phyloP scores from a whole-genome alignment of 2,888 invertebrate species.

The Lamellibrachia satsuma region DNA sequence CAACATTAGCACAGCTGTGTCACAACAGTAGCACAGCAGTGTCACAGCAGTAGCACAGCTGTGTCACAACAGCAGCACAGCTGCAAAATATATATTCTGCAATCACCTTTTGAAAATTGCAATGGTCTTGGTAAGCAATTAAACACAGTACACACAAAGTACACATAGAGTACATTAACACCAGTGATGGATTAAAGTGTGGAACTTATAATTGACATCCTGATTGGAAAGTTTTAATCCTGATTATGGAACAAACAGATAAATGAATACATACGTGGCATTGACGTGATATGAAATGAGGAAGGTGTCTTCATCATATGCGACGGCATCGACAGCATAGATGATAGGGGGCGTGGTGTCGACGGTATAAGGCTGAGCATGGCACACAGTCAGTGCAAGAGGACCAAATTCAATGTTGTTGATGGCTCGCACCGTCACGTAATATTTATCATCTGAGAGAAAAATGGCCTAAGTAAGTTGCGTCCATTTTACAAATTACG shows the following conservation, averaged over 20 bases:
- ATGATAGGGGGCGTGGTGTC: conserved; percentile 52
- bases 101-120: too few species aligned
- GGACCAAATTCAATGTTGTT: conserved; percentile 51
- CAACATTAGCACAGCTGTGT: too few species aligned
- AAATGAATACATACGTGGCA: conserved; percentile 46
- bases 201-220: not conserved
- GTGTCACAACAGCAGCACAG: too few species aligned
- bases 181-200: too few species aligned
- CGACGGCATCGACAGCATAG: conserved; percentile 47
- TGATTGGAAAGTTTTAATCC: too few species aligned
- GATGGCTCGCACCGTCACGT: conserved; percentile 47
- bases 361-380: conserved; percentile 47
- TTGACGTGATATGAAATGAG: conserved; percentile 45
- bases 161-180: too few species aligned
- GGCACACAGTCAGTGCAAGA: conserved; percentile 49
- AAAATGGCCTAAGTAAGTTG: not conserved
- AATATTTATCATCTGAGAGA: conserved; percentile 51
- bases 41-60: too few species aligned
- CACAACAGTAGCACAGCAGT: too few species aligned
- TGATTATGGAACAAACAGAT: not conserved
- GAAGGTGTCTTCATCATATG: conserved; percentile 48
- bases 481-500: not conserved
- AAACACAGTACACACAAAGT: too few species aligned
- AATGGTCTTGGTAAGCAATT: too few species aligned
- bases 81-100: too few species aligned